Percentiles rank a stretch among this genome's conserved stretches.
phyloP scores from a whole-genome alignment of 2,888 invertebrate species.

The Fragum whitleyi region DNA sequence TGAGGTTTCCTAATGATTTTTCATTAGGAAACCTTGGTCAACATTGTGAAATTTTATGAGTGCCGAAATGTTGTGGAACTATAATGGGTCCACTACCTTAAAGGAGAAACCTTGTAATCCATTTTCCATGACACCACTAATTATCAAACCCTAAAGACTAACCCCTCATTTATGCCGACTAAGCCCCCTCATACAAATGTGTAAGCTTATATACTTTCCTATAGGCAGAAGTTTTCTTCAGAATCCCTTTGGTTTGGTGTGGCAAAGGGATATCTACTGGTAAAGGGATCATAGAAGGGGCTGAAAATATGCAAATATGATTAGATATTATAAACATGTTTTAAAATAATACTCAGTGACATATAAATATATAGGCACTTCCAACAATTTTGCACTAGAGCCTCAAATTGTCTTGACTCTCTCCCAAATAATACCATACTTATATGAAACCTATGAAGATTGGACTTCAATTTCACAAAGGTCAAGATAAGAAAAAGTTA shows the following conservation, averaged over 20 bases:
- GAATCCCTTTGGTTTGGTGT: conserved; percentile 86
- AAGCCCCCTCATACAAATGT: conserved; percentile 18
- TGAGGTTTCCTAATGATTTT: no score
- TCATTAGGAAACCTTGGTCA: no score
- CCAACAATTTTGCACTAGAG: no score
- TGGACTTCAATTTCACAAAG: no score
- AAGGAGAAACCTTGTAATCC: not conserved
- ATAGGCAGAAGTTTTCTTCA: conserved; percentile 90
- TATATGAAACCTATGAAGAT: no score
- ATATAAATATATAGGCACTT: no score
- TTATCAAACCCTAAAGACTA: not conserved
- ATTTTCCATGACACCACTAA: not conserved
- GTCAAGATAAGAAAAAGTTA: no score
- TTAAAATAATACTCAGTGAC: no score
- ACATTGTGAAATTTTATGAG: no score
- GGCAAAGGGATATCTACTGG: conserved; percentile 87
- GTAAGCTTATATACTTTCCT: conserved; percentile 80
- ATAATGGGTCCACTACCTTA: no score
- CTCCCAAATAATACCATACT: not conserved
- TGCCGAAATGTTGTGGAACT: no score
- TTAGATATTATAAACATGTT: not conserved
- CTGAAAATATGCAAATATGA: conserved; percentile 65
- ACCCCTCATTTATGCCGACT: not conserved
- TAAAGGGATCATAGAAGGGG: conserved; percentile 83
- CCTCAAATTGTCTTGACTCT: no score